Base-by-base conservation (phyloP, 2,113 vertebrate species). In the Connochaetes taurinus region DNA sequence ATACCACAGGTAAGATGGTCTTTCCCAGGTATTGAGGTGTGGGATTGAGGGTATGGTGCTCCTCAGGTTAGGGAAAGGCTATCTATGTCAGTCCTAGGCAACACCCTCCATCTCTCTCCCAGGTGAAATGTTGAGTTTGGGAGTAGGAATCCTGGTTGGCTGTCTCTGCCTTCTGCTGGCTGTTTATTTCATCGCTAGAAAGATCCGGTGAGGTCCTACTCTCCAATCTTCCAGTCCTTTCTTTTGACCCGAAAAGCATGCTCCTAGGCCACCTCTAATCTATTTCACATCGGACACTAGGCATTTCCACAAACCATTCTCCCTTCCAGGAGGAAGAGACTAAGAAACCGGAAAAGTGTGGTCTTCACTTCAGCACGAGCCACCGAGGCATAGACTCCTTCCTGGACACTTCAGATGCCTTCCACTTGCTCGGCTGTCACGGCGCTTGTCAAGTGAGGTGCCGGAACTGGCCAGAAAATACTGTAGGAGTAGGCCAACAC, bases 61-160 rank as follows among this genome's bases (percentile, higher is more conserved):
- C 25, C 8, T 45, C 53, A 17, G 16, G 21, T 25, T 0, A 25
- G 50, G 67, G 6, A n/a, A n/a, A 31, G 43, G 27, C 43, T 4
- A n/a, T 40, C 57, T 50, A 2, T 4, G 40, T 52, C 12, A 92
- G 57, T 86, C 67, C 40, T 43, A 12, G 11, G 19, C 43, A 80
- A 86, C 14, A 50, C 53, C 25, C 10, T 12, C 55, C 40, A 2
- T 83, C 57, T 87, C 89, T 85, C 64, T 27, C 87, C 0, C 98
- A 99, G 99, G 98, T 9, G 97, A 98, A 90, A 94, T 98, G 80
- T 36, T 98, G 1, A 98, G 97, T 96, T 98, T 99, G 31, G 17
- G 97, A 25, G 93, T 98, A 0, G 99, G 98, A 1, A 36, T 97
- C 12, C 2, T 98, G 31, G 23, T 96, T 4, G 97, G 96, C 87